Evolutionary conservation across 2,888 invertebrate species (phyloP), one percentile per base, ranked within the genome.

Genomic region (Teleiodes luculella): DNA sequence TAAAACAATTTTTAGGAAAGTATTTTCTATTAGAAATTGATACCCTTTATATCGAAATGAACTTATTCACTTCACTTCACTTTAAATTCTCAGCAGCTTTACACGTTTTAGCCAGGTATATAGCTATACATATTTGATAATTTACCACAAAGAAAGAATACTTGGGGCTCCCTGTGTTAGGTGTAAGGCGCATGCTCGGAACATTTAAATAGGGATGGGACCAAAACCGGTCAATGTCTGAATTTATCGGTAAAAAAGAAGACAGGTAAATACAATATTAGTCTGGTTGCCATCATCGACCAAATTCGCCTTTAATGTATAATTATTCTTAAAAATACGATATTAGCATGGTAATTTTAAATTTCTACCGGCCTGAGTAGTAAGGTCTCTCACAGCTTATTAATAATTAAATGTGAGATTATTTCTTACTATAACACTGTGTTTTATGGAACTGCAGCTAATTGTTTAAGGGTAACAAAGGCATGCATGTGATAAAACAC

Each of bases 131-230:
- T 43, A 43, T 43, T 43, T 43, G 20, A 43, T 43, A 43, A 13
- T 81, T 83, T 74, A 80, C 75, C 66, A 72, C 71, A 67, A 68
- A 69, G 66, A 64, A 63, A 57, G 64, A 59, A 57, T 62, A 58
- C 64, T 67, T 60, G 63, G 61, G 62, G 64, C 68, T 64, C 66
- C 51, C 61, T 63, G 62, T 64, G 68, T 68, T 58, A 2, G 50
- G 10, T 52, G 31, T 37, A 67, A 36, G 67, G 78, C 85, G 86
- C 86, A 84, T 81, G 86, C 68, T 77, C 68, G 59, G 58, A 63
- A 61, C 62, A 57, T 68, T 66, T 62, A 4, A 24, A 54, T 75
- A 83, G 80, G 62, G 83, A 28, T 13, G 43, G 13, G 28, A 2
- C 13, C 3, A 1, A 28, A 43, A 43, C 20, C 43, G 43, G 43